phyloP scores from a whole-genome alignment of 2,888 invertebrate species.

The Torymus aiolomorphi region DNA sequence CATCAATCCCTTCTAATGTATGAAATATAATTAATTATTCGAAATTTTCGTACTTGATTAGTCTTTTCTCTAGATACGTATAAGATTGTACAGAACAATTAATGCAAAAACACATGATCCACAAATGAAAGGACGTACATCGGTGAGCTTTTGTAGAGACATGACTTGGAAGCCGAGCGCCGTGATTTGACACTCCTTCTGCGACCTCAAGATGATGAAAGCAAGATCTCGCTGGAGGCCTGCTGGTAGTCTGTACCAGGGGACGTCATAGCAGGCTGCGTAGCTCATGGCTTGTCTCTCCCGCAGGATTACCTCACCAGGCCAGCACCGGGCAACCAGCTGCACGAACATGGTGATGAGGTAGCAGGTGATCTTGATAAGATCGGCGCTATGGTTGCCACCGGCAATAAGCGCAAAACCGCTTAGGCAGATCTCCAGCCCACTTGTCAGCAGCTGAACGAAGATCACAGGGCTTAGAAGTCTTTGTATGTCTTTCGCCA shows the following conservation, averaged over 20 bases:
- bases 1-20: too few relatives aligned
- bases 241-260: constrained; percentile 58
- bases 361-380: too few relatives aligned
- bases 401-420: constrained; percentile 55
- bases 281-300: constrained; percentile 56
- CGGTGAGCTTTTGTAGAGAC: constrained; percentile 56
- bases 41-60: too few relatives aligned
- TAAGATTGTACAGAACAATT: too few relatives aligned
- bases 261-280: constrained; percentile 53
- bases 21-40: too few relatives aligned
- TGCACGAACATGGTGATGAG: too few relatives aligned
- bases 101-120: too few relatives aligned
- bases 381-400: too few relatives aligned
- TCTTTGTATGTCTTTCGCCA: constrained; percentile 56
- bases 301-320: constrained; percentile 58
- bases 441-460: constrained; percentile 59
- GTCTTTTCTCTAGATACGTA: too few relatives aligned
- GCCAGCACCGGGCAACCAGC: constrained; percentile 56
- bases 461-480: constrained; percentile 61
- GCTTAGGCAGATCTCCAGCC: constrained; percentile 61
- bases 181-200: constrained; percentile 54
- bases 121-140: constrained; percentile 42
- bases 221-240: constrained; percentile 46
- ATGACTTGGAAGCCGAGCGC: constrained; percentile 58
- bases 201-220: constrained; percentile 57